These are phyloP conservation scores for Drosophila sulfurigaster DNA, from an alignment of 1,140 invertebrate genomes.

Conservation along the genomic window DNA sequence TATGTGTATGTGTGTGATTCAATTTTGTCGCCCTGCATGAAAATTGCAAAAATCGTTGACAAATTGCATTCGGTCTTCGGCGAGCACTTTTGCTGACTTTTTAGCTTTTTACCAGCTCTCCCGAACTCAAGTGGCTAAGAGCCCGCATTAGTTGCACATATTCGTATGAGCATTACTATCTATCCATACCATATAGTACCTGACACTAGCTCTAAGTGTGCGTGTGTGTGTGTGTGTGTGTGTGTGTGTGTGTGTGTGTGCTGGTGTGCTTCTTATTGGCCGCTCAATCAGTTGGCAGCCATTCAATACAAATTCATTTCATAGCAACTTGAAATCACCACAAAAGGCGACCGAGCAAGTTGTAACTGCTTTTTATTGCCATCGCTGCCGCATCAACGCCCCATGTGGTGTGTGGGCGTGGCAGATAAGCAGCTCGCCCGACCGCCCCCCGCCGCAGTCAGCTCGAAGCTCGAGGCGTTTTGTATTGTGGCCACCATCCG, in stretches of 20 bases:
- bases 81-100: constrained; percentile 49
- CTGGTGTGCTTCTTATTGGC: constrained; percentile 24
- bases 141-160: constrained; percentile 49
- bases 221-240: constrained; percentile 20
- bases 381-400: constrained; percentile 53
- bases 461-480: constrained; percentile 25
- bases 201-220: constrained; percentile 7
- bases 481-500: constrained; percentile 45
- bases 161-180: not conserved
- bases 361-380: constrained; percentile 74
- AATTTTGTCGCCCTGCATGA: constrained; percentile 67
- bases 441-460: constrained; percentile 2
- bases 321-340: constrained; percentile 65
- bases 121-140: constrained; percentile 24
- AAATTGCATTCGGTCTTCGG: constrained; percentile 68
- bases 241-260: constrained; percentile 21
- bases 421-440: constrained; percentile 46
- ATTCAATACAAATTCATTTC: constrained; percentile 77
- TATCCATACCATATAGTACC: constrained; percentile 2
- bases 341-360: constrained; percentile 60
- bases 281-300: constrained; percentile 48
- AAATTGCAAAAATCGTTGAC: constrained; percentile 81
- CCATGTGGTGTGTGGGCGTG: constrained; percentile 21
- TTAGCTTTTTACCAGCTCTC: constrained; percentile 33
- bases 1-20: constrained; percentile 39